phyloP scores from a whole-genome alignment of 1,140 invertebrate species.

The Rhysida immarginata region DNA sequence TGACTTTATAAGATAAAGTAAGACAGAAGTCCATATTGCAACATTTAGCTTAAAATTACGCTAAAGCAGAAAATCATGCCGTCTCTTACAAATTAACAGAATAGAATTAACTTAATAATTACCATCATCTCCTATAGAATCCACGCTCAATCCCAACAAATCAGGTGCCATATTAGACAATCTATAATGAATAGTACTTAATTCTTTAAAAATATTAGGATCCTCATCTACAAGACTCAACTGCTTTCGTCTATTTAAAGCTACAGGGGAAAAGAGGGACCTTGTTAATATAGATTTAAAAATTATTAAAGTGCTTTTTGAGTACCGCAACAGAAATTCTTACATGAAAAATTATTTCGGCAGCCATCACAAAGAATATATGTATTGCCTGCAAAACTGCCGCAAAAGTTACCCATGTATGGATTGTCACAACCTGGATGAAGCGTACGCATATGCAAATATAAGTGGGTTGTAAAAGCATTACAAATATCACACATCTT shows the following conservation, averaged over 20 bases:
- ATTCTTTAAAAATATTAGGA: background rate
- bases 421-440: slow-evolving; percentile 35
- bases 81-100: background rate
- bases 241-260: background rate
- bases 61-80: no score
- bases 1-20: no score
- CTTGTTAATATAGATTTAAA: no score
- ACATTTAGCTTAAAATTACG: no score
- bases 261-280: no score
- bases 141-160: background rate
- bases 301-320: no score
- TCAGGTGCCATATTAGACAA: slow-evolving; percentile 3
- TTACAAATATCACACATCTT: slow-evolving; percentile 19
- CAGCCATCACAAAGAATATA: slow-evolving; percentile 14
- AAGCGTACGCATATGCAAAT: slow-evolving; percentile 15
- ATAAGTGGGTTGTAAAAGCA: slow-evolving; percentile 15
- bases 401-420: slow-evolving; percentile 30
- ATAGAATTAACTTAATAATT: background rate
- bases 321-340: no score
- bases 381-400: slow-evolving; percentile 26
- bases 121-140: slow-evolving; percentile 3
- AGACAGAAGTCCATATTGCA: background rate
- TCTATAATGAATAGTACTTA: slow-evolving; percentile 1
- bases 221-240: background rate
- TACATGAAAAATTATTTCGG: background rate